Conservation (phyloP, 1,140 invertebrate genomes). For the Lasioglossum albipes region DNA sequence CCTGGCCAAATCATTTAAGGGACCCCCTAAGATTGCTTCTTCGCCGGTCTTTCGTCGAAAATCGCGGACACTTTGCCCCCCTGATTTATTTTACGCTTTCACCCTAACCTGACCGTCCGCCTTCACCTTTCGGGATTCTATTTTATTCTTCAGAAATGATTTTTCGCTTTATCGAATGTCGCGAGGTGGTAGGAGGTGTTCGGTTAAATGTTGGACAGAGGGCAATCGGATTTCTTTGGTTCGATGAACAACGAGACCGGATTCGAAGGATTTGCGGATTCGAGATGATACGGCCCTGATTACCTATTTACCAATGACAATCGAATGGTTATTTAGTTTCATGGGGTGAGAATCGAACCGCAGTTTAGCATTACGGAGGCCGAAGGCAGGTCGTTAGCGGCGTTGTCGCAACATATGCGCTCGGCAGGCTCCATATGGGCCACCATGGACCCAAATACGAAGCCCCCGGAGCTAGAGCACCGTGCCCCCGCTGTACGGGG, state of each 20-base stretch:
- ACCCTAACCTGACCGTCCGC: no score
- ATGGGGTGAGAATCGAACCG: conserved; percentile 75
- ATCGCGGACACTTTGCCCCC: neutral
- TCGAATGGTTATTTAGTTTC: conserved; percentile 78
- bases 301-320: conserved; percentile 76
- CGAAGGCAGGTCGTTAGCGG: conserved; percentile 79
- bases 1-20: conserved; percentile 74
- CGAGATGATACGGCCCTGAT: conserved; percentile 60
- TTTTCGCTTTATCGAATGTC: no score
- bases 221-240: neutral
- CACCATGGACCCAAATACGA: conserved; percentile 71
- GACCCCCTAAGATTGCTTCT: conserved; percentile 43
- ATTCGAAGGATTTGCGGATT: neutral
- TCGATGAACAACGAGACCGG: no score
- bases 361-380: conserved; percentile 78
- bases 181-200: no score
- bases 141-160: neutral
- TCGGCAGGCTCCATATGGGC: conserved; percentile 80
- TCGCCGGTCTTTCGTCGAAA: neutral
- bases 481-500: conserved; percentile 47
- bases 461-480: conserved; percentile 56
- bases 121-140: no score
- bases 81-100: no score
- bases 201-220: no score
- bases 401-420: conserved; percentile 80